These are phyloP conservation scores for Cancer borealis DNA, from an alignment of 2,888 invertebrate species.

Conservation along the genomic window DNA sequence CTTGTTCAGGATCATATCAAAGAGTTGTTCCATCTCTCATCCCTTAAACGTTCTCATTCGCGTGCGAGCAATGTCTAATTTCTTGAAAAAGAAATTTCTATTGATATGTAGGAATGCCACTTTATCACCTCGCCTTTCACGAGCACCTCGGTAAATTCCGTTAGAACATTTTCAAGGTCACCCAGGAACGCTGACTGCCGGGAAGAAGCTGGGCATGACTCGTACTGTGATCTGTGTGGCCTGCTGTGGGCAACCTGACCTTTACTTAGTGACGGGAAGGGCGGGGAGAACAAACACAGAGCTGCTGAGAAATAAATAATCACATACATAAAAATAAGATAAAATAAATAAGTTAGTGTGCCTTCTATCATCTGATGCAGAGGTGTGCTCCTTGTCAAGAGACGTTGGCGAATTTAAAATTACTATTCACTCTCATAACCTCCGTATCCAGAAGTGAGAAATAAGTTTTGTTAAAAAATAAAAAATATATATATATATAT, in stretches of 20 bases:
- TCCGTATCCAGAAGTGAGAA: neutral
- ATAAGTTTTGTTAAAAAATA: neutral
- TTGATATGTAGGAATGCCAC: neutral
- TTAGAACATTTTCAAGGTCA: conserved; percentile 27
- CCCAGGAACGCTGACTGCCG: neutral
- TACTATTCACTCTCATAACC: neutral
- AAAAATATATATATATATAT: too few relatives aligned
- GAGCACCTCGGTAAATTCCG: neutral
- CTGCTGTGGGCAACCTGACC: neutral
- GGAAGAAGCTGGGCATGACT: neutral
- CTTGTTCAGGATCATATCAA: neutral
- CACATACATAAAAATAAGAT: neutral
- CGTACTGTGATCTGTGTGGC: neutral
- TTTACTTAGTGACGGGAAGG: neutral
- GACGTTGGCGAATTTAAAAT: neutral
- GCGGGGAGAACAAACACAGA: neutral
- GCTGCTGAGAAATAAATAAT: conserved; percentile 15
- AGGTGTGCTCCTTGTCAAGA: neutral
- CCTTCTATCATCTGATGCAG: neutral
- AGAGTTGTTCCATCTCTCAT: neutral
- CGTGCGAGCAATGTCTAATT: neutral
- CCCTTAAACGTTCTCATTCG: too few relatives aligned
- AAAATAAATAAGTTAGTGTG: neutral
- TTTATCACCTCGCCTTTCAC: neutral
- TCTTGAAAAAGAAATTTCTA: neutral